Base-by-base conservation (phyloP, 2,113 vertebrate genomes). In the Hippocampus guttulatus region DNA sequence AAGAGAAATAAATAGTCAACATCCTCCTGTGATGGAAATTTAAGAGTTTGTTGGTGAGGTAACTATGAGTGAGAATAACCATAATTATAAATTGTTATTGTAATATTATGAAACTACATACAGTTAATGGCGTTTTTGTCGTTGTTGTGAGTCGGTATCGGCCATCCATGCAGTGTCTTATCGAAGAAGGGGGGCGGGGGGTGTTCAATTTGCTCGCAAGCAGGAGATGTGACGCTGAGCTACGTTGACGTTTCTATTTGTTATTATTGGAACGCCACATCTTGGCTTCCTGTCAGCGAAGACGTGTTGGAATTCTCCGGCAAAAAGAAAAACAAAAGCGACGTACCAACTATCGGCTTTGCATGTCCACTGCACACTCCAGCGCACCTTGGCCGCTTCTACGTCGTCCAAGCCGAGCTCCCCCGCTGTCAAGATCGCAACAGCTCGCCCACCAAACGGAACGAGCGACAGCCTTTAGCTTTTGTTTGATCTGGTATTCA, bases 341-440 rank as follows among this genome's bases (percentile, higher is more conserved):
- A 83, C 74, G 78, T 88, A 91, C 83, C 87, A 87, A 90, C 84
- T 90, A 88, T 88, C 88, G 87, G 75, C 88, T 73, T 51, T 74
- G 77, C 88, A 86, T 90, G 83, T 89, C 82, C 83, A 85, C 81
- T 75, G 78, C 77, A n/a, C 75, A 74, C 75, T 83, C 83, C 69
- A 72, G 75, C 82, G 83, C 86, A 70, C 82, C 82, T 87, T 67
- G 55, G 14, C 49, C 72, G 77, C 68, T 79, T 73, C 78, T 68
- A 64, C 65, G 45, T 51, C 16, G 65, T 51, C 47, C 65, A 21
- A 67, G 23, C 63, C 66, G 61, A 47, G 76, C 45, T 84, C 80
- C 85, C 65, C 67, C 30, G 82, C 23, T 75, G 69, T 30, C 21
- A 71, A 51, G 76, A 69, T 9, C 73, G 58, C 7, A 16, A 67